These are phyloP conservation scores for Pseudorasbora parva DNA, from an alignment of 2,113 vertebrate genomes.

Conservation along the genomic window DNA sequence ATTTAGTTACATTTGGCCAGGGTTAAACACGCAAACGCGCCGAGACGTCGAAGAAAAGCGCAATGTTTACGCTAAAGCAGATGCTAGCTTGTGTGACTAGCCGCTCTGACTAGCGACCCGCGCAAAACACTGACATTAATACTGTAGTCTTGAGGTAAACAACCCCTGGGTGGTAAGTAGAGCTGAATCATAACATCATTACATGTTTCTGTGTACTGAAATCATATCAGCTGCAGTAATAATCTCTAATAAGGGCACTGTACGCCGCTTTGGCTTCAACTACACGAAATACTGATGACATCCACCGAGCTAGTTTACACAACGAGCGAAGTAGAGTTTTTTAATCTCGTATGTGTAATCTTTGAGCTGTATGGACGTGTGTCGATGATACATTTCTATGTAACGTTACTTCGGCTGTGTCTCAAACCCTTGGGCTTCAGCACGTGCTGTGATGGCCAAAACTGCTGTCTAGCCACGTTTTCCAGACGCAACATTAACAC, in stretches of 20 bases:
- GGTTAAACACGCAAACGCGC: neutral
- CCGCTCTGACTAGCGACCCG: neutral
- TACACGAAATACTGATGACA: neutral
- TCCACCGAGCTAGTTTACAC: neutral
- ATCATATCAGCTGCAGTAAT: too few relatives aligned
- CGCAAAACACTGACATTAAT: neutral
- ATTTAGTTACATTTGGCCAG: neutral
- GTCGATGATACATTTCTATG: neutral
- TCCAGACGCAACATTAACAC: neutral
- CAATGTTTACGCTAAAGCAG: neutral
- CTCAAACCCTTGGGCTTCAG: neutral
- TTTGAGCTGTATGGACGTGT: neutral
- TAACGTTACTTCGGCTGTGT: neutral
- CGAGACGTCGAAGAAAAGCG: neutral
- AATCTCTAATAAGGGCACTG: neutral
- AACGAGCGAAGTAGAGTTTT: neutral
- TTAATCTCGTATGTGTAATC: neutral
- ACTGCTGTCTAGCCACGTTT: neutral
- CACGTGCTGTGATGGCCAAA: neutral
- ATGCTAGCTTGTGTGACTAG: slow-evolving; percentile 7
- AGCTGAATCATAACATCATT: too few relatives aligned
- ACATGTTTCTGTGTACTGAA: neutral
- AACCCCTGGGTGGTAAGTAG: neutral
- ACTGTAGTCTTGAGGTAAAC: neutral
- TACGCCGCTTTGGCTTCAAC: too few relatives aligned